These are phyloP conservation scores for Meandrusa payeni DNA, from an alignment of 2,888 invertebrate species.

Conservation along the genomic window DNA sequence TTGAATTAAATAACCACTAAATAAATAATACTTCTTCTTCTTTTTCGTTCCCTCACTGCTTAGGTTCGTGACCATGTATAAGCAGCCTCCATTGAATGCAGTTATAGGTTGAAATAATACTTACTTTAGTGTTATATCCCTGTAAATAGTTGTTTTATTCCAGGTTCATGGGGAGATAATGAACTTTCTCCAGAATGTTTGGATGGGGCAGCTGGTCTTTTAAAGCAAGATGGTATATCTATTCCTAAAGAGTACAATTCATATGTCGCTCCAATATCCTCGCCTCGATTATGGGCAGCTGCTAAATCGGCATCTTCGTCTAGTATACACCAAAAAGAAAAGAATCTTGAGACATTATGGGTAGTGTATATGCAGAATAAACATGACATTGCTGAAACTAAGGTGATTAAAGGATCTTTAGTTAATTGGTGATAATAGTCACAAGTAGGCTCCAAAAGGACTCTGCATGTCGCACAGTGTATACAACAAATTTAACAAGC, in stretches of 20 bases:
- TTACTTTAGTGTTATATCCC: too few species aligned
- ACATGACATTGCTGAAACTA: conserved; percentile 86
- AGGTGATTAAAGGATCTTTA: conserved; percentile 64
- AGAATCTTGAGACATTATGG: conserved; percentile 90
- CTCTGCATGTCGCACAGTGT: too few species aligned
- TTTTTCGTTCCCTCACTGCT: too few species aligned
- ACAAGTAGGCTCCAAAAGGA: too few species aligned
- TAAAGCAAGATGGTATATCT: conserved; percentile 93
- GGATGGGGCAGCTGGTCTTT: conserved; percentile 94
- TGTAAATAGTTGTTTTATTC: background rate
- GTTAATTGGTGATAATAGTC: too few species aligned
- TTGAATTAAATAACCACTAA: too few species aligned
- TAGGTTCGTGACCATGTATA: too few species aligned
- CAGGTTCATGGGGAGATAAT: conserved; percentile 97
- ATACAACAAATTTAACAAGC: too few species aligned
- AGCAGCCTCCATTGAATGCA: too few species aligned
- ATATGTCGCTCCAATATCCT: conserved; percentile 95
- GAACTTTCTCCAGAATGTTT: conserved; percentile 99
- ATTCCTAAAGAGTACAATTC: conserved; percentile 94
- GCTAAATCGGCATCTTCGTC: conserved; percentile 65
- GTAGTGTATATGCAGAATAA: conserved; percentile 95
- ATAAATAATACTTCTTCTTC: too few species aligned
- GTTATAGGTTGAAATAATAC: too few species aligned
- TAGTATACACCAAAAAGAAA: conserved; percentile 46
- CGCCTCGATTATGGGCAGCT: conserved; percentile 91